Conservation (phyloP, 2,888 invertebrate species). For the Parascotia fuliginaria region DNA sequence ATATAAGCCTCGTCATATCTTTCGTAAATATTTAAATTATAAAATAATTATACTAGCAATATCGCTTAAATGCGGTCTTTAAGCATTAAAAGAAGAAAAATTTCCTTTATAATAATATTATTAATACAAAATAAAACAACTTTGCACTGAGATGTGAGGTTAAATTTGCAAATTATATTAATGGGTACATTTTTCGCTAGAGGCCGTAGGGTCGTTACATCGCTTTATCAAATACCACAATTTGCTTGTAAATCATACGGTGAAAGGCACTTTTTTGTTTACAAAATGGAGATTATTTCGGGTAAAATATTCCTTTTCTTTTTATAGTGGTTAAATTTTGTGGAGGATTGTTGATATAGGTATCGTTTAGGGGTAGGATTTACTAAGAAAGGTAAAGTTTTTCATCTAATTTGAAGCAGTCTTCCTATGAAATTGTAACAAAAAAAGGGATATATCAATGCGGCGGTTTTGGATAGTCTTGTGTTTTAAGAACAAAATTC, state of each 20-base stretch:
- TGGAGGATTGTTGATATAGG: too few relatives aligned
- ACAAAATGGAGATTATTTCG: constrained; percentile 6
- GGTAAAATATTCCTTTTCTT: constrained; percentile 4
- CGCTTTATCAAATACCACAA: constrained; percentile 35
- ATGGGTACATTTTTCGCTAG: constrained; percentile 24
- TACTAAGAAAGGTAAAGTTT: too few relatives aligned
- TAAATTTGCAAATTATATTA: constrained; percentile 31
- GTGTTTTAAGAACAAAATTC: too few relatives aligned
- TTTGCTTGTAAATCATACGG: constrained; percentile 28
- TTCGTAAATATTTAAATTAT: too few relatives aligned
- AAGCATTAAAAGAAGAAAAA: neutral
- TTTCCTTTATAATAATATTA: neutral
- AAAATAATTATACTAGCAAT: too few relatives aligned
- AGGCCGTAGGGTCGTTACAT: constrained; percentile 21
- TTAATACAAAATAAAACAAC: constrained; percentile 2
- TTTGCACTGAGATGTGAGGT: constrained; percentile 13
- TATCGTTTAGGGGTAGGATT: too few relatives aligned
- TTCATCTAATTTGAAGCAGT: too few relatives aligned
- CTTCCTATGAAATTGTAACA: too few relatives aligned
- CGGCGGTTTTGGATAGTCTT: too few relatives aligned
- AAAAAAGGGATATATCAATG: too few relatives aligned
- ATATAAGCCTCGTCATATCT: too few relatives aligned
- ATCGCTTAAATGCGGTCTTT: too few relatives aligned
- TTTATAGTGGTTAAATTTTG: constrained; percentile 1
- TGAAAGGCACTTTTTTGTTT: constrained; percentile 12